These are phyloP conservation scores for Ornithorhynchus anatinus DNA, from an alignment of 2,113 vertebrate species.

Conservation along the genomic window DNA sequence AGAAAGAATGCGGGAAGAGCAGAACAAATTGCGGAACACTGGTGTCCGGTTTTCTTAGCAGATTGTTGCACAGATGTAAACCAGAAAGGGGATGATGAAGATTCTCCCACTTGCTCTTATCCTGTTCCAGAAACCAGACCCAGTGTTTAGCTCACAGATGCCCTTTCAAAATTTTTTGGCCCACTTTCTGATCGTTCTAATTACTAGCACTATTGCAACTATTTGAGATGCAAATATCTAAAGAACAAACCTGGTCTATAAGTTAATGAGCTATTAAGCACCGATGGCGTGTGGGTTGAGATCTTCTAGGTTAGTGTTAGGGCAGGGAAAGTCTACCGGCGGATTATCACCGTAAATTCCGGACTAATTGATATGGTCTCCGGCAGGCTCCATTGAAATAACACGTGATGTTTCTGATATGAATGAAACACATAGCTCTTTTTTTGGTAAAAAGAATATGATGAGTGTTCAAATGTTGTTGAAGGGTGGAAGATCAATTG, in stretches of 20 bases:
- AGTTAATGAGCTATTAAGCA: not conserved
- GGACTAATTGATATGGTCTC: not conserved
- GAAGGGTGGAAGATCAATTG: no score
- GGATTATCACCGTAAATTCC: not conserved
- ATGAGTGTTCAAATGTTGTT: no score
- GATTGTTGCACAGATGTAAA: not conserved
- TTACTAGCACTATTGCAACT: not conserved
- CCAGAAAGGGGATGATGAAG: not conserved
- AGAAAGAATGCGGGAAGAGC: not conserved
- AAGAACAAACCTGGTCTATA: not conserved
- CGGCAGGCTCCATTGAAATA: not conserved
- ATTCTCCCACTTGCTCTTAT: not conserved
- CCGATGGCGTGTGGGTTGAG: not conserved
- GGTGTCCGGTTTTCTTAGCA: not conserved
- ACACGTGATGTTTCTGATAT: not conserved
- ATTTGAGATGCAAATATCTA: not conserved
- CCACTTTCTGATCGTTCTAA: not conserved
- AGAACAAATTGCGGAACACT: not conserved
- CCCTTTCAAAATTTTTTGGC: not conserved
- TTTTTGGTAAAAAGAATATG: no score
- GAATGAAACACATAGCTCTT: not conserved
- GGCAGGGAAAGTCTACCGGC: not conserved
- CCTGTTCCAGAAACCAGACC: not conserved
- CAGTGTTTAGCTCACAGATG: not conserved
- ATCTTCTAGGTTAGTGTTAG: not conserved